phyloP scores from a whole-genome alignment of 2,888 invertebrate species.

The Sylvicola cinctus region DNA sequence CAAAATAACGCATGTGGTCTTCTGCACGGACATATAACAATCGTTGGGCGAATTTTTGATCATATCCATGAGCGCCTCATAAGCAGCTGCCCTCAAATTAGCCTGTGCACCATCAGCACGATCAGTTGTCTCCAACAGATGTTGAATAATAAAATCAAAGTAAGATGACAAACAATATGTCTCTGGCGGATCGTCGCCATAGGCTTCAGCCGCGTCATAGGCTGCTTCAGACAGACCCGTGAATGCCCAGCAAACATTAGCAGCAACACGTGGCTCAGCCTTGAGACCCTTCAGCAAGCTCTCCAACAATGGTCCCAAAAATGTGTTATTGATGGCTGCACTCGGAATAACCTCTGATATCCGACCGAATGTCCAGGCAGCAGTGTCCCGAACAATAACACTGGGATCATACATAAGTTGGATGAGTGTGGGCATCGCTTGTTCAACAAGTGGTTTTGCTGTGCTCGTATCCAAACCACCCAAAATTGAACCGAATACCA shows the following conservation, averaged over 20 bases:
- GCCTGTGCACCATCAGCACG: constrained; percentile 82
- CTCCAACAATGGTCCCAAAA: constrained; percentile 61
- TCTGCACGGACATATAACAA: constrained; percentile 91
- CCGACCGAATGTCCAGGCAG: constrained; percentile 95
- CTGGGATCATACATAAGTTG: constrained; percentile 84
- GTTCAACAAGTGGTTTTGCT: constrained; percentile 82
- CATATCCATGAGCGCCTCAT: constrained; percentile 99
- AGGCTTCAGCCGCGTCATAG: constrained; percentile 65
- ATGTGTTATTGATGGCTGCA: constrained; percentile 74
- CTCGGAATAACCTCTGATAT: constrained; percentile 89
- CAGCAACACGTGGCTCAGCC: constrained; percentile 89
- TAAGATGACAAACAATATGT: constrained; percentile 87
- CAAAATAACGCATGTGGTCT: constrained; percentile 89
- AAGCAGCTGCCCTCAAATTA: constrained; percentile 89
- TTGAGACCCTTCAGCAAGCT: constrained; percentile 68
- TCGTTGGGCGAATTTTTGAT: constrained; percentile 95
- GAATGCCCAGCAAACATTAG: constrained; percentile 99
- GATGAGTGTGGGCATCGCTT: constrained; percentile 91
- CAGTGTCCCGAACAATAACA: constrained; percentile 89
- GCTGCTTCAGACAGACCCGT: constrained; percentile 93
- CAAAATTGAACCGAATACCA: constrained; percentile 91
- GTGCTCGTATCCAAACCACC: constrained; percentile 78
- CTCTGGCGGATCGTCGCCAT: constrained; percentile 48
- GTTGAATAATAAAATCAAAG: constrained; percentile 83
- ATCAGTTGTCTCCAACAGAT: constrained; percentile 85